phyloP scores from a whole-genome alignment of 2,113 vertebrate genomes.

The Uria aalge region DNA sequence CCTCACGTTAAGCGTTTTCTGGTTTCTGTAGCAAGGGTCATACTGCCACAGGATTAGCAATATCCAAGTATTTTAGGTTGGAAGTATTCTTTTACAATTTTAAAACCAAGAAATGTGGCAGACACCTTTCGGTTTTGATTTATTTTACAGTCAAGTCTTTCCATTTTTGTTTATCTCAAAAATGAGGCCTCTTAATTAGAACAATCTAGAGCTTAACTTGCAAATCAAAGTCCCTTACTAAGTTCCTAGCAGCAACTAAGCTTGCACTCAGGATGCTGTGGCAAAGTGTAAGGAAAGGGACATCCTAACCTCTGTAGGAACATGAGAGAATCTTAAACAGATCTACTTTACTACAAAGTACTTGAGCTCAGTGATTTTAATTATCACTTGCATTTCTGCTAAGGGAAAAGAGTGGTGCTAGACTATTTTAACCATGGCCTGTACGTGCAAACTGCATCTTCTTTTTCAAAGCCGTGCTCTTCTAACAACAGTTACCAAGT shows the following conservation, averaged over 20 bases:
- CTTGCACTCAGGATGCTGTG: background rate
- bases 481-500: background rate
- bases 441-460: accelerated
- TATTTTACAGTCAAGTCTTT: background rate
- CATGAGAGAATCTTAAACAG: accelerated
- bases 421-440: background rate
- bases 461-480: background rate
- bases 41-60: background rate
- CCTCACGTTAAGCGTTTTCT: background rate
- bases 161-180: background rate
- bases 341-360: background rate
- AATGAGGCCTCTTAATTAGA: background rate
- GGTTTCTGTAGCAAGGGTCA: background rate
- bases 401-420: background rate
- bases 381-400: background rate
- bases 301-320: background rate
- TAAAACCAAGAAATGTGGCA: background rate
- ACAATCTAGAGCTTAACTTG: background rate
- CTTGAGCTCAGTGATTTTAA: background rate
- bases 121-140: background rate
- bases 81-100: background rate
- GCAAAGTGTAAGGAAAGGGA: accelerated
- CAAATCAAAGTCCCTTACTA: background rate
- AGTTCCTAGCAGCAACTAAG: background rate
- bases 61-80: background rate